phyloP scores from a whole-genome alignment of 2,113 vertebrate species.

The Clarias batrachus region DNA sequence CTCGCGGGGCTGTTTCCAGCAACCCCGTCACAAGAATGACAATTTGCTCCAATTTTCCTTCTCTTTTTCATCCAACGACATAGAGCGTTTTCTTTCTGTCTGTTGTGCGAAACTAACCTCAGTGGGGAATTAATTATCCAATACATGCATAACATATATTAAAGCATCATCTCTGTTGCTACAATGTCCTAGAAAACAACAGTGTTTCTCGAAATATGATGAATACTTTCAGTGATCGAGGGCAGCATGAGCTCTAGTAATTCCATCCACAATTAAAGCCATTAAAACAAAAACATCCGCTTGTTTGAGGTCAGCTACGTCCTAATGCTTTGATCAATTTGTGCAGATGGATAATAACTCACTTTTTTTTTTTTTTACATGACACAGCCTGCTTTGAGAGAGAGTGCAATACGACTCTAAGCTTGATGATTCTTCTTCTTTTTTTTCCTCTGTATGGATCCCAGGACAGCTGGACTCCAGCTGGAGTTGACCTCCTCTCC shows the following conservation, averaged over 20 bases:
- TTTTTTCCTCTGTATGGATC: slow-evolving; percentile 23
- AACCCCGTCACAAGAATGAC: slow-evolving; percentile 19
- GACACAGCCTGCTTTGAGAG: slow-evolving; percentile 15
- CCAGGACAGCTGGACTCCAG: slow-evolving; percentile 34
- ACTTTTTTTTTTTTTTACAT: slow-evolving; percentile 35
- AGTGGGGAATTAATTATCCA: slow-evolving; percentile 35
- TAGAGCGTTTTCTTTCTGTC: not conserved
- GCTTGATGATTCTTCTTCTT: slow-evolving; percentile 10
- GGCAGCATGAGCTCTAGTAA: slow-evolving; percentile 30
- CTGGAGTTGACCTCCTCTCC: slow-evolving; percentile 41
- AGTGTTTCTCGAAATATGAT: slow-evolving; percentile 1
- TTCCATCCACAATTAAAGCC: slow-evolving; percentile 35
- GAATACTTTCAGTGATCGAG: slow-evolving; percentile 16
- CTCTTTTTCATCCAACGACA: not conserved
- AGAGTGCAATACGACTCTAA: not conserved
- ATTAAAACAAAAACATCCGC: slow-evolving; percentile 48
- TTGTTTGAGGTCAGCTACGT: slow-evolving; percentile 30
- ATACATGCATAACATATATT: slow-evolving; percentile 15
- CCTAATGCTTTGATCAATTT: slow-evolving; percentile 36
- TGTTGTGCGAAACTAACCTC: slow-evolving; percentile 17
- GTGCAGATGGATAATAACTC: not conserved
- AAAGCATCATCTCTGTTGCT: slow-evolving; percentile 1
- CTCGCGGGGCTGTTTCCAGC: slow-evolving; percentile 6
- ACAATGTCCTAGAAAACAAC: slow-evolving; percentile 37
- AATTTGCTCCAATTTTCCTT: not conserved